Evolutionary conservation across 2,797 vertebrate species (phyloP).

Genomic region (Numenius phaeopus): DNA sequence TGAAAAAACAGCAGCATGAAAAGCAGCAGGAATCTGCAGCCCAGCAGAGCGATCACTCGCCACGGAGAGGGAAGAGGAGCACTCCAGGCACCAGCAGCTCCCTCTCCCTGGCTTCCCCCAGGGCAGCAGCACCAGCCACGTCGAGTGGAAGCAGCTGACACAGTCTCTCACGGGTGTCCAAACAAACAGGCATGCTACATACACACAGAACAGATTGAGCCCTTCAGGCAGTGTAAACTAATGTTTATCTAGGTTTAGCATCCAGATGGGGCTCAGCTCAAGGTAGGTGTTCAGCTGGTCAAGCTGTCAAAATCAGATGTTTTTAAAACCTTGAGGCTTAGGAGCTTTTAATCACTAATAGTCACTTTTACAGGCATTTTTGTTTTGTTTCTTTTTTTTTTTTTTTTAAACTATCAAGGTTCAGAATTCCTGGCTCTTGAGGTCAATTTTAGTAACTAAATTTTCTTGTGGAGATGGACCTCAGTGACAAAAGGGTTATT

Average conservation of each 20-base stretch:
- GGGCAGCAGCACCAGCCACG: background rate
- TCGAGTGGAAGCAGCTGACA: background rate
- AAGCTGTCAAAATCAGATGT: background rate
- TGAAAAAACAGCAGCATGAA: background rate
- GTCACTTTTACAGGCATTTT: background rate
- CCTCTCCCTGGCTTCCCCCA: background rate
- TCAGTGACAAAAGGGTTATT: background rate
- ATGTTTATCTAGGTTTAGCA: background rate
- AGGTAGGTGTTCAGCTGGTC: background rate
- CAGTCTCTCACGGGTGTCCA: background rate
- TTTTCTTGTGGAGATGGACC: background rate
- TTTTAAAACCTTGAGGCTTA: background rate
- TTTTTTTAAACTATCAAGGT: background rate
- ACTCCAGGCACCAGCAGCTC: background rate
- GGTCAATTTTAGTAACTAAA: background rate
- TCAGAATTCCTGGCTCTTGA: background rate
- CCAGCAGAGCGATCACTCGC: background rate
- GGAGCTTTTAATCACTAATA: background rate
- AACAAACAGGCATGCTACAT: background rate
- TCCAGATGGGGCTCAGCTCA: background rate
- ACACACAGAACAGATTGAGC: slow-evolving; percentile 24
- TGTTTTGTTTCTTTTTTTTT: background rate
- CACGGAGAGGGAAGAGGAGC: background rate
- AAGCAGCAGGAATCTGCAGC: background rate
- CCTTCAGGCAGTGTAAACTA: background rate